A percentile compares a stretch with the other conserved stretches of the same genome.
phyloP scores from a whole-genome alignment of 2,888 invertebrate species.

The Nomada ruficornis region DNA sequence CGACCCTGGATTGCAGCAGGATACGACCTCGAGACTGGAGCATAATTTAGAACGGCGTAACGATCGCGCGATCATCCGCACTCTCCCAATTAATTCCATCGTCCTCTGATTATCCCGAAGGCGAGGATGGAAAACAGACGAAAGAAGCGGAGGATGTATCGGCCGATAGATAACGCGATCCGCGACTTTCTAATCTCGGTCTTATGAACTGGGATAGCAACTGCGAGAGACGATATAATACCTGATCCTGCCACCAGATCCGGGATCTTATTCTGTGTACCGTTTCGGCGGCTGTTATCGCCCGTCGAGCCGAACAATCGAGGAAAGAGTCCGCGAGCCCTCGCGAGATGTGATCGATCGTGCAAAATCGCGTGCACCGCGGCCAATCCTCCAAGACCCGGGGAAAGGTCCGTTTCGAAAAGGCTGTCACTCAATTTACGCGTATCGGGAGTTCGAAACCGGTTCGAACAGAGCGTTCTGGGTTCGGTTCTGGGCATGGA shows the following conservation, averaged over 20 bases:
- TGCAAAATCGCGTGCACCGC: slow-evolving; percentile 53
- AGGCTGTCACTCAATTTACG: slow-evolving; percentile 70
- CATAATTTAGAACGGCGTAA: slow-evolving; percentile 27
- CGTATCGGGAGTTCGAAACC: slow-evolving; percentile 63
- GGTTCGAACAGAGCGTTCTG: slow-evolving; percentile 64
- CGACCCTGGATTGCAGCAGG: slow-evolving; percentile 4
- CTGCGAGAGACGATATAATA: background rate
- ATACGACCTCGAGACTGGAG: slow-evolving; percentile 12
- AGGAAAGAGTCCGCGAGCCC: background rate
- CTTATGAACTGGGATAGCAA: slow-evolving; percentile 48
- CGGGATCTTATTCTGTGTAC: slow-evolving; percentile 22
- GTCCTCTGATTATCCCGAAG: background rate
- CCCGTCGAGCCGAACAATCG: slow-evolving; percentile 6
- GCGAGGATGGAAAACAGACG: background rate
- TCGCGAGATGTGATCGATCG: slow-evolving; percentile 22
- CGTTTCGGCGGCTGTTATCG: slow-evolving; percentile 8
- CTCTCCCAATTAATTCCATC: slow-evolving; percentile 14
- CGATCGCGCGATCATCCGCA: slow-evolving; percentile 7
- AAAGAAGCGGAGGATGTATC: slow-evolving; percentile 58
- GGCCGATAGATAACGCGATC: slow-evolving; percentile 56
- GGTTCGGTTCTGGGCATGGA: slow-evolving; percentile 54
- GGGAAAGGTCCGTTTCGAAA: slow-evolving; percentile 64
- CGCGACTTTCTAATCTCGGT: slow-evolving; percentile 68
- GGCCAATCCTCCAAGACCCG: slow-evolving; percentile 49
- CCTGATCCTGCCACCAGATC: background rate